Percentiles rank a stretch among this genome's conserved stretches.
Conservation (phyloP, 1,140 invertebrate species). For the Patella vulgata region DNA sequence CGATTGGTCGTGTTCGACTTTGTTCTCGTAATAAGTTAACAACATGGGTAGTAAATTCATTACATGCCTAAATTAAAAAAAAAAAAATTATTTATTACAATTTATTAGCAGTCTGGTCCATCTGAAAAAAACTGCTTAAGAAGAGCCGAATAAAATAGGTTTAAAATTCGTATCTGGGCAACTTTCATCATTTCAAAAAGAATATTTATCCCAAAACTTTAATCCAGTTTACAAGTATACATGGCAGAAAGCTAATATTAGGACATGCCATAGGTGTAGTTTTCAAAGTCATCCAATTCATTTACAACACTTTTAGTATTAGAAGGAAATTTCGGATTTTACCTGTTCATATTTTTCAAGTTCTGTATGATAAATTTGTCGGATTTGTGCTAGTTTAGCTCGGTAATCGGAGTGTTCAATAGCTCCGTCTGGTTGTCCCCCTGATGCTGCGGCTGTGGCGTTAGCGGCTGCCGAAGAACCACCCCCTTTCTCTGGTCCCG, state of each 20-base stretch:
- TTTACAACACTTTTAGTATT: no score
- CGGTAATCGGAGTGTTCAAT: conserved; percentile 98
- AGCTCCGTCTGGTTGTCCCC: conserved; percentile 84
- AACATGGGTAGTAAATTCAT: conserved; percentile 99
- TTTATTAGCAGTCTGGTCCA: no score
- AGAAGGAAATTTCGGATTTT: no score
- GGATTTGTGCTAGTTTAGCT: conserved; percentile 98
- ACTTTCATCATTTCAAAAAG: not conserved
- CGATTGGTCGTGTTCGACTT: conserved; percentile 94
- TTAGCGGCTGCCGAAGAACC: conserved; percentile 91
- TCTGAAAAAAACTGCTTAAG: no score
- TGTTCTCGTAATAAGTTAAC: conserved; percentile 98
- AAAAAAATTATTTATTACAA: not conserved
- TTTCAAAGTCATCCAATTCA: no score
- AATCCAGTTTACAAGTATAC: no score
- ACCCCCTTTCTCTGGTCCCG: conserved; percentile 96
- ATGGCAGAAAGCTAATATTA: no score
- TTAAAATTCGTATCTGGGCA: not conserved
- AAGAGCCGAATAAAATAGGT: not conserved
- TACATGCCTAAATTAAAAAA: conserved; percentile 84
- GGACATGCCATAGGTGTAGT: no score
- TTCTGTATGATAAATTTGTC: conserved; percentile 99
- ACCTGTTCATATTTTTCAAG: conserved; percentile 98
- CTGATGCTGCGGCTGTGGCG: conserved; percentile 84
- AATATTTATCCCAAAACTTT: no score